phyloP scores from a whole-genome alignment of 2,888 invertebrate genomes.

The Leucophenga maculata region DNA sequence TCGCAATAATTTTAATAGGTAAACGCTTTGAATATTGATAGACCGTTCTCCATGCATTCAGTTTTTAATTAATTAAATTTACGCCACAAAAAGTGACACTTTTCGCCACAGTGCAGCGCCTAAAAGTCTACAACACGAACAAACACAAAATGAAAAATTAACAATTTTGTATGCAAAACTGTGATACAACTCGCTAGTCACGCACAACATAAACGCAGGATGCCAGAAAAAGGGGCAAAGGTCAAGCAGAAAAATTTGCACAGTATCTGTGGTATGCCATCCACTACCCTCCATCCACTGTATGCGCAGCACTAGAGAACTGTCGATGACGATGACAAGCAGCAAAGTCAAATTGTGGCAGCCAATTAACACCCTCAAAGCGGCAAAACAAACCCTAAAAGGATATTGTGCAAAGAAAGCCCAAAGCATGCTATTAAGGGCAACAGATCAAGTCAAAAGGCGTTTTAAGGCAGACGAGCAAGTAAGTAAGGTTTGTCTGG shows the following conservation, averaged over 20 bases:
- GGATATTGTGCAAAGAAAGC: constrained; percentile 1
- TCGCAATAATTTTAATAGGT: too few relatives aligned
- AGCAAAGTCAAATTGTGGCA: constrained; percentile 64
- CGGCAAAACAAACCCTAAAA: constrained; percentile 30
- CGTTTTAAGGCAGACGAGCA: neutral
- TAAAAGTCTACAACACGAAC: constrained; percentile 40
- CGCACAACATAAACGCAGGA: constrained; percentile 44
- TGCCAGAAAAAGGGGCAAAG: constrained; percentile 17
- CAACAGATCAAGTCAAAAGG: constrained; percentile 11
- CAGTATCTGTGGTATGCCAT: neutral
- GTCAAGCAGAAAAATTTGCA: neutral
- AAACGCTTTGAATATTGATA: too few relatives aligned
- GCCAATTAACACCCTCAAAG: constrained; percentile 58
- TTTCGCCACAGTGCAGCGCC: neutral
- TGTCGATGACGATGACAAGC: constrained; percentile 29
- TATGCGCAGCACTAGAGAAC: neutral
- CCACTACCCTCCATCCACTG: too few relatives aligned
- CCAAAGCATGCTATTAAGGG: neutral
- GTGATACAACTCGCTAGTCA: constrained; percentile 60
- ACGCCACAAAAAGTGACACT: too few relatives aligned
- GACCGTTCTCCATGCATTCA: too few relatives aligned
- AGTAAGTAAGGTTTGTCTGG: too few relatives aligned
- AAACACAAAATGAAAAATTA: constrained; percentile 52
- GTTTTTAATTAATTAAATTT: too few relatives aligned
- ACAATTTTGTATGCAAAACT: constrained; percentile 63